A percentile compares a stretch with the other conserved stretches of the same genome.
phyloP scores from a whole-genome alignment of 2,797 vertebrate genomes.

The Anableps anableps region DNA sequence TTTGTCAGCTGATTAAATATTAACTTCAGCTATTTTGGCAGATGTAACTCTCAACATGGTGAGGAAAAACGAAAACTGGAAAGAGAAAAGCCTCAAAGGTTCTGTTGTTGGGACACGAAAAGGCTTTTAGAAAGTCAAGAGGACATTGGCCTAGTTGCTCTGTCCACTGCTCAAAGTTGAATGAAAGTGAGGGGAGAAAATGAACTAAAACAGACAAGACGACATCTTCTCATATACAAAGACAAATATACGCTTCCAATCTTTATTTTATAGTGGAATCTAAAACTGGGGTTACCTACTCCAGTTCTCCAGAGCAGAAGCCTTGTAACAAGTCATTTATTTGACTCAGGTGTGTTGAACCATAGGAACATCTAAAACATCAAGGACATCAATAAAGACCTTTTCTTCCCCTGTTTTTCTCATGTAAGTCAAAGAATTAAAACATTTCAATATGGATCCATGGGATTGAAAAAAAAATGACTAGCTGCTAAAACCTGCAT shows the following conservation, averaged over 20 bases:
- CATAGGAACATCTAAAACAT: not conserved
- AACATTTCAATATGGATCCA: not conserved
- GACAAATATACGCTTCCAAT: not conserved
- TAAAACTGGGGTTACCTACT: not conserved
- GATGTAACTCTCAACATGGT: slow-evolving; percentile 4
- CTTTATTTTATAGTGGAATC: not conserved
- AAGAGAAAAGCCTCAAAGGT: not conserved
- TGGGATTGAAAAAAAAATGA: not conserved
- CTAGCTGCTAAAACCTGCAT: not conserved
- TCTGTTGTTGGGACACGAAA: slow-evolving; percentile 26
- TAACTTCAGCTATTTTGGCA: slow-evolving; percentile 51
- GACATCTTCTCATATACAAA: not conserved
- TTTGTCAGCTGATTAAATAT: slow-evolving; percentile 58
- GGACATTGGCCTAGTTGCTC: not conserved
- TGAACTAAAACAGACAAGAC: not conserved
- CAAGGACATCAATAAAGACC: not conserved
- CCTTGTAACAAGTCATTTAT: not conserved
- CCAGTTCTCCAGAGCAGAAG: not conserved
- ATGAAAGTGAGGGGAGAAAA: not conserved
- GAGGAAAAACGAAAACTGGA: not conserved
- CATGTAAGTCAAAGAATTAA: not conserved
- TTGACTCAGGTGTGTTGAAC: not conserved
- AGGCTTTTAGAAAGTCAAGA: slow-evolving; percentile 20
- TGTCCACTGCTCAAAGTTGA: not conserved
- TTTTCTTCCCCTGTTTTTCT: not conserved